Percentiles rank a stretch among this genome's conserved stretches.
These are phyloP conservation scores for Pecten maximus DNA, from an alignment of 2,888 invertebrate species.

Conservation along the genomic window DNA sequence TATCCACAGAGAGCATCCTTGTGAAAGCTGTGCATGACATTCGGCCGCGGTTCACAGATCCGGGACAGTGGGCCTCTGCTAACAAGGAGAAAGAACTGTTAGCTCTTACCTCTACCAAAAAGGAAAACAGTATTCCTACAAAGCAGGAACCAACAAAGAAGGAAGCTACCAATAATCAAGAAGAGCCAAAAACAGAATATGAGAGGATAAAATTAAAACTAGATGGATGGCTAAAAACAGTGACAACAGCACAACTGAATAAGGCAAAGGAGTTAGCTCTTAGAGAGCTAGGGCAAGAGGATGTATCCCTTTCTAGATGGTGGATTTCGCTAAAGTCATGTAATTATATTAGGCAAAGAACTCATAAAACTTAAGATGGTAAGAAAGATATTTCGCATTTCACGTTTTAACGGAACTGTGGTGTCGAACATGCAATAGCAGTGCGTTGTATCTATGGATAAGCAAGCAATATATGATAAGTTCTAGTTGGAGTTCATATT, in stretches of 20 bases:
- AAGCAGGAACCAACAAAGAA: conserved; percentile 46
- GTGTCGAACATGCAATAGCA: too few relatives aligned
- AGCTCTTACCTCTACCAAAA: conserved; percentile 47
- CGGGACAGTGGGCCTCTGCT: conserved; percentile 49
- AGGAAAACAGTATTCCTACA: conserved; percentile 45
- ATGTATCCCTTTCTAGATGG: conserved; percentile 64
- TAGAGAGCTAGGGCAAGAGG: conserved; percentile 69
- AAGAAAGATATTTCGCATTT: neutral
- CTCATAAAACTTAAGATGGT: neutral
- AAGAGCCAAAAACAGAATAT: conserved; percentile 64
- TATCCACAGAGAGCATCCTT: conserved; percentile 50
- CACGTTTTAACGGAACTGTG: too few relatives aligned
- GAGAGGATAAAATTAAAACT: conserved; percentile 62
- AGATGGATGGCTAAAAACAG: conserved; percentile 65
- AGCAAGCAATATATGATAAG: too few relatives aligned
- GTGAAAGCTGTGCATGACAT: conserved; percentile 63
- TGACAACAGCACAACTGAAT: conserved; percentile 61
- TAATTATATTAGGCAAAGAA: conserved; percentile 60
- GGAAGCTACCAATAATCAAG: conserved; percentile 49
- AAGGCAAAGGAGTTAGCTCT: conserved; percentile 64
- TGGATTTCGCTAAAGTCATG: conserved; percentile 66
- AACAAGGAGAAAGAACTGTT: conserved; percentile 49
- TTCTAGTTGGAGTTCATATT: too few relatives aligned
- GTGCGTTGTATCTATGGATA: too few relatives aligned
- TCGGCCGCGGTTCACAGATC: conserved; percentile 60